Evolutionary conservation across 1,140 invertebrate species (phyloP), one percentile per base, ranked within the genome.

Genomic region (Nephila pilipes): DNA sequence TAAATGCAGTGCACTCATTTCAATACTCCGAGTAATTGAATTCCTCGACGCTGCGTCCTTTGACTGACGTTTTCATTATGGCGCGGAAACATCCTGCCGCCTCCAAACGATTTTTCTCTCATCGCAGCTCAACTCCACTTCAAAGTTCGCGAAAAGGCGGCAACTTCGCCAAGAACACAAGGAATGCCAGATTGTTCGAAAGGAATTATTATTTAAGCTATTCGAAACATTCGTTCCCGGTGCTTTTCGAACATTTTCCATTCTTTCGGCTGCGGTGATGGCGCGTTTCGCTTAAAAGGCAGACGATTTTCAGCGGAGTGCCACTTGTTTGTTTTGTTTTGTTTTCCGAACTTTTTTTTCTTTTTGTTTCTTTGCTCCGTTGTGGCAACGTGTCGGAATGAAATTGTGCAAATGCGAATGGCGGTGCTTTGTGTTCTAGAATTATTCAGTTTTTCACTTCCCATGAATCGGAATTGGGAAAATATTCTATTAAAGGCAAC

Each of bases 21-120:
- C 81, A 83, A 83, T 83, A 83, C 22, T 54, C 54, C 18, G 25
- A 36, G 32, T 83, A 83, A 83, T 83, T 83, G 81, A 83, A 83
- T 83, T 83, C 81, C 81, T 55, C 81, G 22, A 1, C 38, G 25
- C 81, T 55, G 14, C 38, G 25, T 12, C 6, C 22, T 83, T 83
- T 83, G 81, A 83, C 81, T 83, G 81, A 83, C 81, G 18, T 83
- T 83, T 83, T 83, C 81, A 83, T 83, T 83, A 83, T 83, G 54
- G 54, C 69, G 69, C 69, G 32, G 29, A 36, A 75, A 75, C 69
- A 75, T 75, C 69, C 69, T 20, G 69, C 81, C 81, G 38, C 81
- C 81, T 83, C 81, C 54, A 83, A 83, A 83, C 81, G 81, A 83
- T 57, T 55, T 83, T 83, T 83, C 54, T 83, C 81, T 18, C 81